Conservation (phyloP, 2,113 vertebrate species). For the Amazona vittata region DNA sequence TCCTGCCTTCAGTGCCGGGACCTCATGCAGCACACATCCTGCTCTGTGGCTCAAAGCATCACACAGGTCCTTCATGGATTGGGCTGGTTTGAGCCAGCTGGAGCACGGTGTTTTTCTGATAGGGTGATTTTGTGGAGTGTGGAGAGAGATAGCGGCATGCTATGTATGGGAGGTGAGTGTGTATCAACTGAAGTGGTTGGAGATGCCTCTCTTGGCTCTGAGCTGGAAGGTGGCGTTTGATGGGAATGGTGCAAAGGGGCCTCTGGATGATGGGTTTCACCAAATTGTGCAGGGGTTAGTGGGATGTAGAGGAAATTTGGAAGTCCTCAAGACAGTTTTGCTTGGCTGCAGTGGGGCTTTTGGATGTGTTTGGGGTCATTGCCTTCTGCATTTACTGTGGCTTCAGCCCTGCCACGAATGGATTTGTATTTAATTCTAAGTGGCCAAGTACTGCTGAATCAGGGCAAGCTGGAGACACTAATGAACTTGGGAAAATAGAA, state of each 20-base stretch:
- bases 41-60: not conserved
- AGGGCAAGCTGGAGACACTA: not conserved
- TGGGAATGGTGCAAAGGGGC: not conserved
- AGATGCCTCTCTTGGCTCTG: not conserved
- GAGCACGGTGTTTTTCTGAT: fast-evolving
- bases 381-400: not conserved
- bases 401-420: not conserved
- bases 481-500: not conserved
- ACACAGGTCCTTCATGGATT: not conserved
- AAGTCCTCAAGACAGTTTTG: not conserved
- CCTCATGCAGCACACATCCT: not conserved
- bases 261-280: not conserved
- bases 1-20: not conserved
- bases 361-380: fast-evolving
- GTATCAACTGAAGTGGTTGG: fast-evolving
- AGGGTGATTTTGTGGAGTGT: fast-evolving
- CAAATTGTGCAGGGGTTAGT: fast-evolving
- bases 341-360: not conserved
- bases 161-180: fast-evolving
- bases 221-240: not conserved
- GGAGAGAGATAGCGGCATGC: fast-evolving
- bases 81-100: not conserved
- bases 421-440: not conserved
- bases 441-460: fast-evolving
- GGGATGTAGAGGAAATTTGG: too few species aligned